phyloP scores from a whole-genome alignment of 2,113 vertebrate genomes.

The Passer montanus region DNA sequence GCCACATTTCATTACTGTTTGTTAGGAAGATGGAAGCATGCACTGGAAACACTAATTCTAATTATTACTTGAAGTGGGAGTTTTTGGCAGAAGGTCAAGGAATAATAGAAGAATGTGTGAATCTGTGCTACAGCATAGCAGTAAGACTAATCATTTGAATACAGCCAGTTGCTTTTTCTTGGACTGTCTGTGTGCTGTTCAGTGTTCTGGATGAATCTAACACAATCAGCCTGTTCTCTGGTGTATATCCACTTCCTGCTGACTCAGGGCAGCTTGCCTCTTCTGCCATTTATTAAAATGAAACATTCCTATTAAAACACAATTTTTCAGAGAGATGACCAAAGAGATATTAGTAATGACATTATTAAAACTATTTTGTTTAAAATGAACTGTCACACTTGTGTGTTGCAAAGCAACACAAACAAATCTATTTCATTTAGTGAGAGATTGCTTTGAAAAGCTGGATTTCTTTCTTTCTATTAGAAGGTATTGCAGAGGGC shows the following conservation, averaged over 20 bases:
- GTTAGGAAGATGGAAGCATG: slow-evolving; percentile 78
- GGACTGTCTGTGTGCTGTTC: slow-evolving; percentile 75
- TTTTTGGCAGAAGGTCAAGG: slow-evolving; percentile 83
- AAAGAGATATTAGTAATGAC: slow-evolving; percentile 73
- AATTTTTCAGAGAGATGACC: slow-evolving; percentile 73
- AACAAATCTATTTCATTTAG: slow-evolving; percentile 70
- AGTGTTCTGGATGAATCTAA: slow-evolving; percentile 83
- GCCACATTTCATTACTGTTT: slow-evolving; percentile 73
- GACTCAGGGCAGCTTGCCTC: slow-evolving; percentile 80
- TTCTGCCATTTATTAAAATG: slow-evolving; percentile 82
- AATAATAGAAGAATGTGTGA: slow-evolving; percentile 86
- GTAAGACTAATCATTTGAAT: slow-evolving; percentile 84
- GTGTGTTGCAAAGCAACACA: slow-evolving; percentile 59
- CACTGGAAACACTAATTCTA: slow-evolving; percentile 83
- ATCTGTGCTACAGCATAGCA: slow-evolving; percentile 74
- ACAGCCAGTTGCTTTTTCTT: slow-evolving; percentile 76
- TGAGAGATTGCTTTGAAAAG: slow-evolving; percentile 56
- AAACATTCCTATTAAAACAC: slow-evolving; percentile 75
- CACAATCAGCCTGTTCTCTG: slow-evolving; percentile 83
- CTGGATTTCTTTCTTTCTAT: slow-evolving; percentile 42
- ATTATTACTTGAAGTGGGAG: slow-evolving; percentile 85
- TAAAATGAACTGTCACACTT: slow-evolving; percentile 71
- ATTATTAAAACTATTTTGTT: slow-evolving; percentile 75
- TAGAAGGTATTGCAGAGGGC: slow-evolving; percentile 56
- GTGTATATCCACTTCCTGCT: slow-evolving; percentile 82